These are phyloP conservation scores for Cheilinus undulatus DNA, from an alignment of 2,113 vertebrate genomes.

Conservation along the genomic window DNA sequence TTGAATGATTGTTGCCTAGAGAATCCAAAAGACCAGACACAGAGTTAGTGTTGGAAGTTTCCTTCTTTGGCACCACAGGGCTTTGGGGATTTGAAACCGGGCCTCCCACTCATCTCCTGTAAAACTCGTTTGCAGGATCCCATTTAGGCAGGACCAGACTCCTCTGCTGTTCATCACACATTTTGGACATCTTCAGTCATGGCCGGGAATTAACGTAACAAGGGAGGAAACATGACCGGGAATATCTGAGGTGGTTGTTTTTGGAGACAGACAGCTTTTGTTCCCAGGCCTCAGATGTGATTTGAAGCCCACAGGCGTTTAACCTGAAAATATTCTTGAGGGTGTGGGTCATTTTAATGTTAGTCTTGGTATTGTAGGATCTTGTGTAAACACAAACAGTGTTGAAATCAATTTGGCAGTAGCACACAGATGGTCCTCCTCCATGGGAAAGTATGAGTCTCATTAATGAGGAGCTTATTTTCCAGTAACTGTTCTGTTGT, in stretches of 20 bases:
- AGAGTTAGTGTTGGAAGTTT: constrained; percentile 31
- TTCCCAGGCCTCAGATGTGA: constrained; percentile 13
- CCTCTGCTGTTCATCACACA: constrained; percentile 46
- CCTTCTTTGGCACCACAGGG: constrained; percentile 41
- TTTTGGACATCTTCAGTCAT: constrained; percentile 33
- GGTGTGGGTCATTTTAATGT: constrained; percentile 1
- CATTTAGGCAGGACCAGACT: constrained; percentile 43
- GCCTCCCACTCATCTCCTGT: constrained; percentile 48
- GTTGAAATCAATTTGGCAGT: constrained; percentile 34
- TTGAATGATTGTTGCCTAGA: constrained; percentile 8
- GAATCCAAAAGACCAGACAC: constrained; percentile 38
- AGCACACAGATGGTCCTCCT: not conserved
- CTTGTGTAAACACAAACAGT: not conserved
- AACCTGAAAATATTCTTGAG: too few relatives aligned
- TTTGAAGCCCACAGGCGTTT: not conserved
- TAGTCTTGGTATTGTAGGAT: constrained; percentile 6
- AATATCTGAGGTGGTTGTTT: constrained; percentile 4
- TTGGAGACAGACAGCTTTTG: not conserved
- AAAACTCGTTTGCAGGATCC: constrained; percentile 56
- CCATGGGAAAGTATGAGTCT: constrained; percentile 21
- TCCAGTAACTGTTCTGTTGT: constrained; percentile 22
- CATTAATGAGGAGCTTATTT: constrained; percentile 8
- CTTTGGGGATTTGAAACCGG: constrained; percentile 55
- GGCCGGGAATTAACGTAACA: constrained; percentile 3
- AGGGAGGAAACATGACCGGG: not conserved